Evolutionary conservation across 1,140 invertebrate genomes (phyloP), one percentile per base, ranked within the genome.

Genomic region (Ceratitis capitata): DNA sequence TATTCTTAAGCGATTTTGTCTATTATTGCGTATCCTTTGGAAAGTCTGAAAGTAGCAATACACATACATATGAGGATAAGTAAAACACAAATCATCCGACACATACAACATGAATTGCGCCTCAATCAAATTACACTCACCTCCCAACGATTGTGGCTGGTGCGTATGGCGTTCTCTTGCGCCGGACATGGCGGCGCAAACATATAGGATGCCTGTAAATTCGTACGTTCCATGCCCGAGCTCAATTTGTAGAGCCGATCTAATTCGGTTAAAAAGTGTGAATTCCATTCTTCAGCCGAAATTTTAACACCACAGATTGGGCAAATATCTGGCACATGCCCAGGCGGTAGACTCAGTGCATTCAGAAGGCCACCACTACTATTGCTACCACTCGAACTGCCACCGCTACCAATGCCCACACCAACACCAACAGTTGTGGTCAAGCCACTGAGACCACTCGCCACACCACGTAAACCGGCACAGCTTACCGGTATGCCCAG

Each of bases 261-360:
- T 84, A 97, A 91, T 91, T 97, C 96, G 87, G 95, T 94, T 53
- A 95, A 93, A 88, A 97, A 96, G 90, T 97, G 96, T 51, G 95
- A 92, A 88, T 97, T 96, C 86, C 97, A 91, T 89, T 97, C 96
- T 61, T 96, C 95, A 2, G 94, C 92, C 83, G 95, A 93, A 42
- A 97, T 93, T 14, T 96, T 95, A 29, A 96, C 92, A 1, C 96
- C 96, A 91, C 96, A 97, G 16, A 97, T 95, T 16, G 96, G 96
- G 92, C 96, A 97, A 56, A 91, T 85, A 35, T 91, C 90, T 49
- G 90, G 90, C 58, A 91, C 88, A 85, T 85, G 86, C 53, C 85
- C 85, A 78, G 89, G 87, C 12, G 58, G 32, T 12, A 53, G 35
- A 19, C 35, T 58, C 16, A 35, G 49, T 14, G 78, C n/a, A n/a